Base-by-base conservation (phyloP, 1,140 invertebrate genomes). In the Listronotus bonariensis region DNA sequence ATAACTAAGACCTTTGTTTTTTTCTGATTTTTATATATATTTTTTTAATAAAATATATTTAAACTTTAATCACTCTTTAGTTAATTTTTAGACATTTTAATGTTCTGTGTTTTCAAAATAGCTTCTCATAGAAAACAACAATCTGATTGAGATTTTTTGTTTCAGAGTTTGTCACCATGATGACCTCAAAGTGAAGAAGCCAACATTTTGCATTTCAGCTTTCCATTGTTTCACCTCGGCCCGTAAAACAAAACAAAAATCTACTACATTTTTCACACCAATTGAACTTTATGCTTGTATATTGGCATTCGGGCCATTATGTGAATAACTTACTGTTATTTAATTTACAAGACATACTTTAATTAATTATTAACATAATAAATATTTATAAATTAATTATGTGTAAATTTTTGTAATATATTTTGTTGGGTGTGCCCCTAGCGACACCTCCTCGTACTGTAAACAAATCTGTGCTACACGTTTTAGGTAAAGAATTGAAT, bases 81-180 rank as follows among this genome's bases (percentile, higher is more conserved):
- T 26, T 20, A n/a, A 11, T n/a, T 18, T 20, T 55, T 43, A 42
- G 32, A 42, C 8, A 26, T 41, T 20, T 26, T 12, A 31, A 36
- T 55, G 53, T 55, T 42, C 20, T 15, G 15, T 43, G 41, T 55
- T 42, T 45, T 10, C 11, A 36, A 34, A 15, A 32, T 3, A 9
- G 36, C 6, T 36, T 15, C 20, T 26, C 31, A 9, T 18, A 1
- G 18, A 26, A 56, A 56, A 14, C 8, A n/a, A 41, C 42, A 4
- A 38, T 11, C 10, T 62, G 48, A 53, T 46, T 48, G 49, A 12
- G 9, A 62, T 68, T 59, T 83, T 79, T 83, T 82, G 77, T 89
- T 92, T 52, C 89, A 95, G 93, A 96, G 89, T 96, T 96, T 86
- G 93, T 96, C 84, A 96, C 93, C 85, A 96, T 96, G 93, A 96